Evolutionary conservation across 2,888 invertebrate genomes (phyloP), one percentile per base, ranked within the genome.

Genomic region (Argynnis bischoffii): DNA sequence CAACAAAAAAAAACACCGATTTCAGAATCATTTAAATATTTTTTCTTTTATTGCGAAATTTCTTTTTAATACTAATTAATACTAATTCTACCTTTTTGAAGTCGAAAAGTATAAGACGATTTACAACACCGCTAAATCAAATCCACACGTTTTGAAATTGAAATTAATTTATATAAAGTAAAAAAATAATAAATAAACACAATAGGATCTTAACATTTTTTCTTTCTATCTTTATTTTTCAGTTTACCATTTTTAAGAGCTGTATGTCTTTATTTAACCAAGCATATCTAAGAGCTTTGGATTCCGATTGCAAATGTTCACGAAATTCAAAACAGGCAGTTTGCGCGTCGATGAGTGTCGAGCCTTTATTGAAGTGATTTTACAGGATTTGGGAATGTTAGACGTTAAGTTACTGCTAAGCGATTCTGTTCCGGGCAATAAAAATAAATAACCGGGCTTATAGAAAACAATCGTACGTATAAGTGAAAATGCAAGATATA

Each of bases 311-410:
- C 85, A 81, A 90, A 89, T 86, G 87, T 82, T 85, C 82, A 85
- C 81, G 84, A 89, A 90, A 90, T 91, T 90, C 91, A 90, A 91
- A 92, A 87, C 86, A 88, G 89, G 84, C 86, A 80, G 86, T 89
- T 88, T 86, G 83, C 78, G 78, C 83, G 85, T 84, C 89, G 81
- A 86, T 84, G 81, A 84, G 79, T 80, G 82, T 78, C 79, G 76
- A 72, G 77, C 78, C 81, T 83, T 89, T 89, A 90, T 88, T 83
- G 86, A 80, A 86, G 85, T 80, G 85, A 82, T 83, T 82, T 81
- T 78, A 78, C 78, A 78, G 78, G 80, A 83, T 79, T 74, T 71
- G 72, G 54, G 66, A 74, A 78, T 80, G 16, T 59, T 60, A 2
- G 16, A 51, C 61, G 48, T 61, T 77, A 71, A 72, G 55, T 53